These are phyloP conservation scores for Lates calcarifer DNA, from an alignment of 2,113 vertebrate genomes.

Conservation along the genomic window DNA sequence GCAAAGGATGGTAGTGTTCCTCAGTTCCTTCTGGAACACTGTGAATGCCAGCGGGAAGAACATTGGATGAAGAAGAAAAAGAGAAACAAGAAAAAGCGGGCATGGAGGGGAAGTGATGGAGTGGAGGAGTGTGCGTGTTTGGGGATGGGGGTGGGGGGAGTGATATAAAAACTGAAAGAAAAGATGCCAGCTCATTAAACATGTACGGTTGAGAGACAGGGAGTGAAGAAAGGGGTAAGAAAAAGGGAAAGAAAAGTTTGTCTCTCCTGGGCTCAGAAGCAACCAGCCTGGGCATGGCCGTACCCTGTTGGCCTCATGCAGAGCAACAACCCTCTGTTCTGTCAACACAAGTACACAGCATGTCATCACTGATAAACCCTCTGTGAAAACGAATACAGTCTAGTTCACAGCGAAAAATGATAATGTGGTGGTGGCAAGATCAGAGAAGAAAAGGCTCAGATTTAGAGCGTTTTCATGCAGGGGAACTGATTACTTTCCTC, in stretches of 20 bases:
- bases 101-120: slow-evolving; percentile 57
- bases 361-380: slow-evolving; percentile 68
- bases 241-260: slow-evolving; percentile 34
- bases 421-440: slow-evolving; percentile 62
- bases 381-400: slow-evolving; percentile 53
- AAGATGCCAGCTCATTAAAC: slow-evolving; percentile 74
- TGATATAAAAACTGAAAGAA: slow-evolving; percentile 46
- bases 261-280: slow-evolving; percentile 40
- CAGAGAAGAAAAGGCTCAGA: slow-evolving; percentile 48
- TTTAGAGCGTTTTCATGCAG: slow-evolving; percentile 50
- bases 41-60: slow-evolving; percentile 63
- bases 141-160: neutral
- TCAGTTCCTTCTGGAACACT: slow-evolving; percentile 61
- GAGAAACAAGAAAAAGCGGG: slow-evolving; percentile 37
- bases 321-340: slow-evolving; percentile 58
- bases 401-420: slow-evolving; percentile 59
- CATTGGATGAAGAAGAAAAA: slow-evolving; percentile 57
- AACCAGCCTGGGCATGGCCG: slow-evolving; percentile 35
- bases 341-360: slow-evolving; percentile 63
- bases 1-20: slow-evolving; percentile 61
- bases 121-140: neutral
- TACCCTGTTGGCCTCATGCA: slow-evolving; percentile 50
- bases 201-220: slow-evolving; percentile 63
- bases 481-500: slow-evolving; percentile 67
- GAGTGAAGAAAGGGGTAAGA: slow-evolving; percentile 52